phyloP scores from a whole-genome alignment of 2,888 invertebrate species.

The Polietes domitor region DNA sequence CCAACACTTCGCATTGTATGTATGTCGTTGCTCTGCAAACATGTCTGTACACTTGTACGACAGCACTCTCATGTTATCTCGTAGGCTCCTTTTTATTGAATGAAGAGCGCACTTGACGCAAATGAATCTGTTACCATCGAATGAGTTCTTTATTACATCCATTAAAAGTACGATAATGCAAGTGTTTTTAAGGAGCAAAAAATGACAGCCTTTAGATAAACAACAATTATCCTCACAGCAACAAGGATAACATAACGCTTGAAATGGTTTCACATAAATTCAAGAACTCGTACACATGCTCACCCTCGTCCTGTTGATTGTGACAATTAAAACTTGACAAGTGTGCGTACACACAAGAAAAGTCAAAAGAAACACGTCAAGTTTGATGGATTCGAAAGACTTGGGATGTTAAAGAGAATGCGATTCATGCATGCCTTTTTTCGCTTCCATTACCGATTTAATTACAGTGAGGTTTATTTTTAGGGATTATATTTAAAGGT shows the following conservation, averaged over 20 bases:
- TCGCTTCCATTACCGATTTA: too few relatives aligned
- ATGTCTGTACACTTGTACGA: too few relatives aligned
- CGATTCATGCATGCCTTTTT: too few relatives aligned
- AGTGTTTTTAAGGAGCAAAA: neutral
- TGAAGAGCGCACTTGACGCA: neutral
- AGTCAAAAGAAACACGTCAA: too few relatives aligned
- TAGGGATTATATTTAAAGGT: too few relatives aligned
- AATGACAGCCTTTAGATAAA: neutral
- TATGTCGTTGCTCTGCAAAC: too few relatives aligned
- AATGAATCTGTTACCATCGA: neutral
- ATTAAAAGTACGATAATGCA: slow-evolving; percentile 3
- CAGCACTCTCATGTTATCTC: neutral
- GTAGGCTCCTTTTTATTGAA: neutral
- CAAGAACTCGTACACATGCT: neutral
- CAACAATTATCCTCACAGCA: neutral
- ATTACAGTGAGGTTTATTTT: too few relatives aligned
- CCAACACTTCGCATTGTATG: too few relatives aligned
- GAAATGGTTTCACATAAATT: neutral
- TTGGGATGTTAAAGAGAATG: too few relatives aligned
- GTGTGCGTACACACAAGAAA: too few relatives aligned
- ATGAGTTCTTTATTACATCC: slow-evolving; percentile 14
- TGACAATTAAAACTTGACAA: slow-evolving; percentile 10
- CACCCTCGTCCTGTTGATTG: slow-evolving; percentile 16
- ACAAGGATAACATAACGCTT: neutral
- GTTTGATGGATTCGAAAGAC: too few relatives aligned